Base-by-base conservation (phyloP, 1,140 invertebrate species). In the Ptiloglossa arizonensis region DNA sequence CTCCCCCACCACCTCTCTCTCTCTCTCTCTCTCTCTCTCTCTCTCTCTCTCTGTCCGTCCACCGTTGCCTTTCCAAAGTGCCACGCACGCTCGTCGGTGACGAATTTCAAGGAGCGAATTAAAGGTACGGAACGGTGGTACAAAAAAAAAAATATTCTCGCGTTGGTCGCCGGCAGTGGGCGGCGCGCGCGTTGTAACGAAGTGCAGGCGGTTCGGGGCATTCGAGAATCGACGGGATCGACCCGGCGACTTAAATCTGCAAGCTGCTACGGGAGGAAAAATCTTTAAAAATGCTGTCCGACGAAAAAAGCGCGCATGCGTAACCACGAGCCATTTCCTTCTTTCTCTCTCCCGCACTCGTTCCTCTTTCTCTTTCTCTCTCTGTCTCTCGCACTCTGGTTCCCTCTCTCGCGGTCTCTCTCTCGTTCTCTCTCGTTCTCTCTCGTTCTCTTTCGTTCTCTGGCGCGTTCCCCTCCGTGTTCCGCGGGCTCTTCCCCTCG, bases 211-310 rank as follows among this genome's bases (percentile, higher is more conserved):
- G 81, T 82, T 83, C 72, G 68, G 74, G 80, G 74, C 68, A 73
- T 72, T 70, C 66, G 81, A 63, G 81, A 82, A 82, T 83, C 82
- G 81, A 84, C 81, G 81, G 67, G 82, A 80, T 84, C 82, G 76
- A 84, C 71, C 82, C 46, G 81, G 81, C 82, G 81, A 84, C 82
- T 83, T 83, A 80, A 84, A 84, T 84, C 82, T 76, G 77, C 72
- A 86, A 83, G 80, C 81, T 70, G 75, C 71, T 73, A 75, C 77
- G 86, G 86, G 81, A 83, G 87, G 87, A 88, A 89, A 89, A 89
- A 89, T 89, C 88, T 89, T 89, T 89, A 89, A 89, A 89, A 89
- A 89, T 89, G 88, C 87, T 81, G 83, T 88, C 83, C 81, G 87
- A 89, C 82, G 88, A 89, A 89, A 89, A 85, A 87, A 86, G 82